Evolutionary conservation across 2,888 invertebrate genomes (phyloP).

Genomic region (Pachycephus smyrnensis): DNA sequence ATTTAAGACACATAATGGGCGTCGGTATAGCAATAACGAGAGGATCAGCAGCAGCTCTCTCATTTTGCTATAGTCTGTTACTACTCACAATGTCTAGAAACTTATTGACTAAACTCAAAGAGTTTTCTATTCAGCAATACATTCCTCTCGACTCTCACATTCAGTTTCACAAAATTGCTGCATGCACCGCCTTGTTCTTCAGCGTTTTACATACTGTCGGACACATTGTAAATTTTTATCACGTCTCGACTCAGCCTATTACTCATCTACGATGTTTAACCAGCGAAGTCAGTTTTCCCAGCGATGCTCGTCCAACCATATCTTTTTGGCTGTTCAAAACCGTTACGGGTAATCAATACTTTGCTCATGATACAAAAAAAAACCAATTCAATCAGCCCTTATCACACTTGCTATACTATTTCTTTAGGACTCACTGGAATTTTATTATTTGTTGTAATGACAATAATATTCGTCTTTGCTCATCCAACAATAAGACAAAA

Average conservation of each 20-base stretch:
- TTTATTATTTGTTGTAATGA: slow-evolving; percentile 88
- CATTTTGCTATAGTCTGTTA: slow-evolving; percentile 93
- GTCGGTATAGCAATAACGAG: slow-evolving; percentile 95
- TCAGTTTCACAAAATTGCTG: slow-evolving; percentile 97
- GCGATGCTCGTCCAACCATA: slow-evolving; percentile 94
- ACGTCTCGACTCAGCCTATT: slow-evolving; percentile 94
- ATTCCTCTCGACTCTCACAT: slow-evolving; percentile 95
- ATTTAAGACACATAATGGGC: slow-evolving; percentile 96
- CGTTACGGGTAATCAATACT: slow-evolving; percentile 78
- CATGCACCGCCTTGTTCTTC: slow-evolving; percentile 94
- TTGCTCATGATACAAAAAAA: background rate
- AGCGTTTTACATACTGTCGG: slow-evolving; percentile 93
- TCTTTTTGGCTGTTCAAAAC: slow-evolving; percentile 97
- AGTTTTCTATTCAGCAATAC: slow-evolving; percentile 93
- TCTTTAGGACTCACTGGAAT: slow-evolving; percentile 86
- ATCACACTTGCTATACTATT: background rate
- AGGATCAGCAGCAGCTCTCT: slow-evolving; percentile 93
- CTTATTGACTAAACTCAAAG: slow-evolving; percentile 91
- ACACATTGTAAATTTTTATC: slow-evolving; percentile 97
- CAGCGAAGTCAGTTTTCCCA: slow-evolving; percentile 92
- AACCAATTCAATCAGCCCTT: background rate
- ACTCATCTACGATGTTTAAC: slow-evolving; percentile 93
- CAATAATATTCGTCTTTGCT: slow-evolving; percentile 96
- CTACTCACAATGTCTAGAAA: slow-evolving; percentile 94
- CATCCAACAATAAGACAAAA: slow-evolving; percentile 92